Base-by-base conservation (phyloP, 2,113 vertebrate species). In the Choloepus hoffmanni region DNA sequence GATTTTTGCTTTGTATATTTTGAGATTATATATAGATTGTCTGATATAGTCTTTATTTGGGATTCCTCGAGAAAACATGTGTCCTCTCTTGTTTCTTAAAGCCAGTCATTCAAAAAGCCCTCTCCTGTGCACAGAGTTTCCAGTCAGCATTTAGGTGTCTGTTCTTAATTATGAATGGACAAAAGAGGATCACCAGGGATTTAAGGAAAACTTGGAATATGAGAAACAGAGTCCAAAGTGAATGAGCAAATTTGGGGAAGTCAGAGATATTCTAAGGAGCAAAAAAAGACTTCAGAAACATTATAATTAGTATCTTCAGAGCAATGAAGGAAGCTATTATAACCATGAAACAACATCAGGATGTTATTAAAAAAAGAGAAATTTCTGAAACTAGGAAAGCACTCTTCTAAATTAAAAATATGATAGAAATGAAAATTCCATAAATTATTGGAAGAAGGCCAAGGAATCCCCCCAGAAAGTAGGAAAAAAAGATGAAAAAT, bases 341-440 rank as follows among this genome's bases (percentile, higher is more conserved):
- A 90, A 55, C 33, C 2, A 21, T 43, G 12, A 88, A 87, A 85
- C n/a, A 92, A 76, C 50, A 76, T n/a, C 81, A 83, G 18, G 11
- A 48, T 95, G 53, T 85, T 95, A 85, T 73, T 55, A 55, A 53
- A 92, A 84, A 14, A 93, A 74, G 65, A n/a, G 45, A 70, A 88
- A 95, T 85, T 91, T 18, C 18, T 83, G 58, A n/a, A 45, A 91
- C 48, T 68, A 65, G n/a, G 33, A 85, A 93, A 94, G 48, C 30
- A 4, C 12, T 58, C 30, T 89, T 85, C 1, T 70, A 73, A 95
- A 45, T 53, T 68, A 53, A 86, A 95, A 93, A 55, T 58, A 55
- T 43, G 48, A 55, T 36, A 79, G 48, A 68, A 70, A 81, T 36
- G 76, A 87, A 62, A 58, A 84, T 76, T 68, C 36, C 45, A 4